These are phyloP conservation scores for Crotophaga sulcirostris DNA, from an alignment of 2,113 vertebrate genomes.

Conservation along the genomic window DNA sequence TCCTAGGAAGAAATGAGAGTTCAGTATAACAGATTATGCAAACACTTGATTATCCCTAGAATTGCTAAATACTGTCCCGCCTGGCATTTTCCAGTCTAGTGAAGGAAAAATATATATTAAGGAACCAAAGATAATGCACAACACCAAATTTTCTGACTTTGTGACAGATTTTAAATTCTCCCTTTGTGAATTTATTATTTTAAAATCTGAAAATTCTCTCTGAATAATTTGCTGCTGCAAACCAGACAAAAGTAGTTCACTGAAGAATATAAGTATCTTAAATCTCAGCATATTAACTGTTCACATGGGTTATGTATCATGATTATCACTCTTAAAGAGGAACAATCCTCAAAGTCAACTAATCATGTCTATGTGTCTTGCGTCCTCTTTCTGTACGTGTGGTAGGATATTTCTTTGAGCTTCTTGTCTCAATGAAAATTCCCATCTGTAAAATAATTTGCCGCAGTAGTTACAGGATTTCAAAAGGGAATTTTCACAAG, in stretches of 20 bases:
- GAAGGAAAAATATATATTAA: not conserved
- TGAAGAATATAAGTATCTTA: not conserved
- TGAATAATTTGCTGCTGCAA: not conserved
- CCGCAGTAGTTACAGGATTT: not conserved
- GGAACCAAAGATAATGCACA: not conserved
- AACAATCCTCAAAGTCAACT: not conserved
- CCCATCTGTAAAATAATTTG: not conserved
- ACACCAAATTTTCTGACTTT: not conserved
- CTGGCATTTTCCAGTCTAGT: not conserved
- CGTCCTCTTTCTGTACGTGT: not conserved
- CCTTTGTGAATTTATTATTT: not conserved
- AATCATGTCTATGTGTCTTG: not conserved
- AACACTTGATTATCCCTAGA: not conserved
- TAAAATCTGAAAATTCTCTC: not conserved
- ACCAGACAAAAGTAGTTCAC: not conserved
- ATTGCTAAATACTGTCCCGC: not conserved
- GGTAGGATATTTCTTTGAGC: not conserved
- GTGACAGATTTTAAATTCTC: not conserved
- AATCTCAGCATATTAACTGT: not conserved
- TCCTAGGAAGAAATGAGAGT: not conserved
- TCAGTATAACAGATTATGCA: not conserved
- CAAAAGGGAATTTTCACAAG: not conserved
- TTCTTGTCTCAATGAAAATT: not conserved
- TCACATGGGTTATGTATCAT: not conserved
- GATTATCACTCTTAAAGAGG: not conserved